Conservation (phyloP, 1,140 invertebrate genomes). For the Trichonephila clavata region DNA sequence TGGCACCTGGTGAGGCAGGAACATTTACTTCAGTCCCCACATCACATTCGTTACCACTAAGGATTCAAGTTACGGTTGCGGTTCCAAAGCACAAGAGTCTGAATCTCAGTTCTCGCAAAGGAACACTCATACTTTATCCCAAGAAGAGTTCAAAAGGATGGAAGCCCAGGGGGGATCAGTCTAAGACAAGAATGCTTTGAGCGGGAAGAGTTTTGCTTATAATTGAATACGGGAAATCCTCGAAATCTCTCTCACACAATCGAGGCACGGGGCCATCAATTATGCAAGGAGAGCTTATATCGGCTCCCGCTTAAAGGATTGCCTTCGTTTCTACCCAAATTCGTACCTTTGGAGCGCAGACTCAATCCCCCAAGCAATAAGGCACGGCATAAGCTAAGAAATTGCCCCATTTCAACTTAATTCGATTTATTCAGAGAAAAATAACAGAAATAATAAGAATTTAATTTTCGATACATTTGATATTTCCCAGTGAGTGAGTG, state of each 20-base stretch:
- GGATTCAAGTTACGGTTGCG: background rate
- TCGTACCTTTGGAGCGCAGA: background rate
- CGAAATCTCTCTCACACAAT: background rate
- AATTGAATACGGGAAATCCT: constrained; percentile 14
- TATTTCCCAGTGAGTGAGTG: too few species aligned
- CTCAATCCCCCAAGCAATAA: background rate
- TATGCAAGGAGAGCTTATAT: background rate
- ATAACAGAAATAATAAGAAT: too few species aligned
- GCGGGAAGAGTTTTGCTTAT: background rate
- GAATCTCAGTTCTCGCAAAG: background rate
- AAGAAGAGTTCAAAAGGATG: background rate
- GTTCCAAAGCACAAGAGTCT: background rate
- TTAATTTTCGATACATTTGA: too few species aligned
- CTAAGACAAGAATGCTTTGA: background rate
- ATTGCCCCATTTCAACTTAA: too few species aligned
- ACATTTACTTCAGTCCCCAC: background rate
- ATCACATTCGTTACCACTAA: background rate
- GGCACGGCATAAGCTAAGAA: too few species aligned
- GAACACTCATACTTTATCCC: background rate
- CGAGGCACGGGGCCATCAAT: background rate
- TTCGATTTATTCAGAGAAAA: too few species aligned
- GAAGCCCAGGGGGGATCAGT: background rate
- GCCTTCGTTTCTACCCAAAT: background rate
- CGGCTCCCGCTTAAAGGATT: background rate
- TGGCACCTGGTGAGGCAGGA: too few species aligned